Conservation (phyloP, 2,113 vertebrate genomes). For the Cranoglanis bouderius region DNA sequence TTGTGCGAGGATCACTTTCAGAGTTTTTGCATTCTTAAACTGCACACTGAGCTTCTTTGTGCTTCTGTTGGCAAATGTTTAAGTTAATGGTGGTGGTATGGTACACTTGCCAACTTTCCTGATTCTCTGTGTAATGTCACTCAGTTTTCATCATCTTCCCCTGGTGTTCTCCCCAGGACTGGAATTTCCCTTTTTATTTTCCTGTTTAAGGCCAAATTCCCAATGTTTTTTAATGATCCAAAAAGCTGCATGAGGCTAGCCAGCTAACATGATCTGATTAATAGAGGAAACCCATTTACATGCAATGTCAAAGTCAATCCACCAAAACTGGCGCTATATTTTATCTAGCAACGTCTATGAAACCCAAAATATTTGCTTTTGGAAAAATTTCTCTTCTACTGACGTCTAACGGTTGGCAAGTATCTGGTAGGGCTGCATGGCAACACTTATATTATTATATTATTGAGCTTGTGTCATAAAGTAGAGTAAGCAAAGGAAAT, state of each 20-base stretch:
- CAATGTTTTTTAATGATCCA: neutral
- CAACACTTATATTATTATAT: neutral
- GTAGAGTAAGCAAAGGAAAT: neutral
- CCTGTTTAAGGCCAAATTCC: neutral
- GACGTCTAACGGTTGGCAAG: neutral
- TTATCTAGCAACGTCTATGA: neutral
- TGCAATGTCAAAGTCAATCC: neutral
- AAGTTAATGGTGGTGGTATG: neutral
- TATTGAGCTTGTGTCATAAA: neutral
- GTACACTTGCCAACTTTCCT: neutral
- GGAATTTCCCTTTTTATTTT: neutral
- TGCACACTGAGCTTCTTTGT: constrained; percentile 19
- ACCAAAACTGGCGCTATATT: neutral
- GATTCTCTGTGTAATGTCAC: neutral
- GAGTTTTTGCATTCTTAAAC: neutral
- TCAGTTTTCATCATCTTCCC: neutral
- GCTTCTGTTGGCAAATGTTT: neutral
- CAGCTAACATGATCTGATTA: neutral
- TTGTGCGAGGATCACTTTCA: neutral
- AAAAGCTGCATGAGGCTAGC: neutral
- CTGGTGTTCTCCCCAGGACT: neutral
- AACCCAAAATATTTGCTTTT: constrained; percentile 8
- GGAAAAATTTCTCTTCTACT: neutral
- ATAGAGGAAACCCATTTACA: constrained; percentile 4
- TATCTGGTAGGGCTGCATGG: neutral